Evolutionary conservation across 2,113 vertebrate genomes (phyloP), one percentile per base, ranked within the genome.

Genomic region (Herpetotheres cachinnans): DNA sequence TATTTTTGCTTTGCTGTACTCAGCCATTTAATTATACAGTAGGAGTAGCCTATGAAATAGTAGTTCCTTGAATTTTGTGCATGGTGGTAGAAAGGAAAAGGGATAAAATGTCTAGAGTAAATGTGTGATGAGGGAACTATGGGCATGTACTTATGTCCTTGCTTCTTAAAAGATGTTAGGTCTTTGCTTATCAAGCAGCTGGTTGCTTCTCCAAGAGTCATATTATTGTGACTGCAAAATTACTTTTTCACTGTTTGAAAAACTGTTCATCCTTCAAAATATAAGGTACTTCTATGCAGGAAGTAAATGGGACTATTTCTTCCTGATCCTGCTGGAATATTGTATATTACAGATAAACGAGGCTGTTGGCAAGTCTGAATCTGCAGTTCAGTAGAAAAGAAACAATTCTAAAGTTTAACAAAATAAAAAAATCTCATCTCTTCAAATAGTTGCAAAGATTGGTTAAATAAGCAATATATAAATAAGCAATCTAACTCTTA

Each of bases 61-160:
- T 38, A 27, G 8, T 38, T 81, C 32, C 19, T 54, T 82, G 38
- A 76, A 47, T 54, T 66, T 71, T 78, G 8, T 82, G 21, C 5
- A 3, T 52, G 10, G 7, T 71, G 17, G 10, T 46, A 4, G 34
- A 4, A 16, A 4, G 2, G 14, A 0, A 30, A 80, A 52, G 25
- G 11, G 25, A 36, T 70, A 58, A 91, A 82, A 54, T 1, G 2
- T 27, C 11, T 65, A 9, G 11, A 82, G 11, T 47, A 72, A 67
- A 42, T 30, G 11, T 40, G 7, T 54, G 27, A 40, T 73, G 8
- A 36, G 50, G 69, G 8, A 40, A 20, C 15, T 69, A 14, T 47
- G 7, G 49, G 16, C 16, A 20, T 50, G 49, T 69, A 62, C 61
- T 30, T 86, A 42, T 32, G 29, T 61, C 20, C 26, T 46, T 69